Conservation (phyloP, 2,888 invertebrate species). For the Bembecia ichneumoniformis region DNA sequence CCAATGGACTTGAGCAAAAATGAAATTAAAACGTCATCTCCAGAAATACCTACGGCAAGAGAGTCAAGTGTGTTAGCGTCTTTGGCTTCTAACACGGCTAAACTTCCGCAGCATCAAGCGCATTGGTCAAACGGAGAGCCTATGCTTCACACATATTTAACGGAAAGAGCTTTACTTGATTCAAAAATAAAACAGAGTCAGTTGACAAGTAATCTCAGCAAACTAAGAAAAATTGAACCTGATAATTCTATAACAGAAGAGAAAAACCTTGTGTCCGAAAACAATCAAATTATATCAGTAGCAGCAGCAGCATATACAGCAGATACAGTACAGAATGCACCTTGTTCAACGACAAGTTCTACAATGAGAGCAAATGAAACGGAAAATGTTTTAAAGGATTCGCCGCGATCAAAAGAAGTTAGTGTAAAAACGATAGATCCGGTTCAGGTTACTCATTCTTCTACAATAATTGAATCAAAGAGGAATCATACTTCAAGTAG, state of each 20-base stretch:
- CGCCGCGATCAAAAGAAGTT: slow-evolving; percentile 23
- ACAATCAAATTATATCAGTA: slow-evolving; percentile 18
- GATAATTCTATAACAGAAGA: slow-evolving; percentile 39
- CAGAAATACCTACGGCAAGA: slow-evolving; percentile 75
- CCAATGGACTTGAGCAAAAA: slow-evolving; percentile 65
- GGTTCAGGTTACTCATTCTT: not conserved
- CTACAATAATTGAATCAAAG: slow-evolving; percentile 25
- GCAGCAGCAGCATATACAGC: slow-evolving; percentile 16
- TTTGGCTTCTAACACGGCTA: slow-evolving; percentile 75
- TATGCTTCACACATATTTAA: slow-evolving; percentile 80
- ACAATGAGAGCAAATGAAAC: slow-evolving; percentile 17
- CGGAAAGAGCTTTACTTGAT: slow-evolving; percentile 79
- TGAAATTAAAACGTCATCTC: slow-evolving; percentile 40
- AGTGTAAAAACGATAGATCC: not conserved
- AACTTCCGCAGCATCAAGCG: slow-evolving; percentile 69
- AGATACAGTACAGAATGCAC: slow-evolving; percentile 17
- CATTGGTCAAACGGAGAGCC: slow-evolving; percentile 75
- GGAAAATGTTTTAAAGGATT: slow-evolving; percentile 17
- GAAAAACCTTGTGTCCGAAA: slow-evolving; percentile 18
- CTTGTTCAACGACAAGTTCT: not conserved
- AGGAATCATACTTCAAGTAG: slow-evolving; percentile 30
- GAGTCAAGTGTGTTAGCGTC: slow-evolving; percentile 76
- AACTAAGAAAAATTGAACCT: slow-evolving; percentile 46
- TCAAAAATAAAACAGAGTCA: slow-evolving; percentile 80
- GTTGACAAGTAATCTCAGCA: slow-evolving; percentile 46